Evolutionary conservation across 2,888 invertebrate genomes (phyloP).

Genomic region (Brachyptera risi): DNA sequence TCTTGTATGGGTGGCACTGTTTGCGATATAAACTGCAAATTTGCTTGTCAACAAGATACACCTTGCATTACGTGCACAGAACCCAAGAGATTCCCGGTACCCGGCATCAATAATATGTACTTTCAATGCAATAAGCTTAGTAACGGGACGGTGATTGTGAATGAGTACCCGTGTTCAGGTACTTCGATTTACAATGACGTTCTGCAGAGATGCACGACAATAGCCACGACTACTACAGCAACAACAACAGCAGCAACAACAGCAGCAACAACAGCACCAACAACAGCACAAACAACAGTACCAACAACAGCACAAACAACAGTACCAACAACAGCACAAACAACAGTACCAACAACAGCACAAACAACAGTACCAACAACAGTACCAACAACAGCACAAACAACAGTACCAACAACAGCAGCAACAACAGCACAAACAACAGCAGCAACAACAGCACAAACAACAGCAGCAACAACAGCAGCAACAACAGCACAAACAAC

Average conservation of each 20-base stretch:
- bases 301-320: background rate
- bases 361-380: too few species aligned
- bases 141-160: background rate
- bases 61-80: background rate
- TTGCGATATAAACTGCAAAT: slow-evolving; percentile 1
- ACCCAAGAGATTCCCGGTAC: background rate
- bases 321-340: background rate
- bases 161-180: background rate
- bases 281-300: background rate
- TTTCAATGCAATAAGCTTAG: background rate
- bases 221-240: background rate
- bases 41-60: background rate
- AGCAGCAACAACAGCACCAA: too few species aligned
- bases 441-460: too few species aligned
- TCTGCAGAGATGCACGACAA: background rate
- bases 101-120: background rate
- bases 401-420: too few species aligned
- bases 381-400: too few species aligned
- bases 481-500: too few species aligned
- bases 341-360: background rate
- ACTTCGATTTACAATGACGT: background rate
- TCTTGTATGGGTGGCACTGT: background rate
- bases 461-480: too few species aligned
- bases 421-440: too few species aligned
- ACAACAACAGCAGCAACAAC: too few species aligned